These are phyloP conservation scores for Terebella lapidaria DNA, from an alignment of 2,888 invertebrate species.

Conservation along the genomic window DNA sequence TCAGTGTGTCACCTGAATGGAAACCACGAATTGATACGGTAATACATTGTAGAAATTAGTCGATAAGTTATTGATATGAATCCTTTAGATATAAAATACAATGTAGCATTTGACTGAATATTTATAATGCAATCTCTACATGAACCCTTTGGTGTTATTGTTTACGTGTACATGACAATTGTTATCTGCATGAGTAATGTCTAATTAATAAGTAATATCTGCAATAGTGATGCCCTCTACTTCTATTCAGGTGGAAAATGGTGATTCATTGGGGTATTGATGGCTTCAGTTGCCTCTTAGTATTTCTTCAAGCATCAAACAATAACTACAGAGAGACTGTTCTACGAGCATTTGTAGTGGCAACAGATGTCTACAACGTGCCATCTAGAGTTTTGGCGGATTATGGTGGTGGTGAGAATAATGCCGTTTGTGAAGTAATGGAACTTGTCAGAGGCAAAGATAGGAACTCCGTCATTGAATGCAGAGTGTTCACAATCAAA, in stretches of 20 bases:
- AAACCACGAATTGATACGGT: too few relatives aligned
- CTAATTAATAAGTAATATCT: too few relatives aligned
- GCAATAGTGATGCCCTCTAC: too few relatives aligned
- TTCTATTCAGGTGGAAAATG: constrained; percentile 3
- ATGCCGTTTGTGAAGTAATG: background rate
- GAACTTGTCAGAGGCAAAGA: background rate
- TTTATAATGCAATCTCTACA: too few relatives aligned
- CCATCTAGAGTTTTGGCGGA: constrained; percentile 6
- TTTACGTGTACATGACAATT: too few relatives aligned
- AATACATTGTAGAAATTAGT: too few relatives aligned
- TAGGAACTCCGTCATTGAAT: background rate
- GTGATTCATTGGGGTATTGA: constrained; percentile 8
- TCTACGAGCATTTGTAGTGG: background rate
- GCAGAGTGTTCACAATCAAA: constrained; percentile 7
- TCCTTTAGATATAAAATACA: too few relatives aligned
- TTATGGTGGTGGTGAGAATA: constrained; percentile 9
- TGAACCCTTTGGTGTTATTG: too few relatives aligned
- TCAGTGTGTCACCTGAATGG: too few relatives aligned
- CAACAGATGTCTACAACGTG: background rate
- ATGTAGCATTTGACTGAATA: too few relatives aligned
- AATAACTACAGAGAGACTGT: constrained; percentile 4
- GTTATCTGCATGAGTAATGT: too few relatives aligned
- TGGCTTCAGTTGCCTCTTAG: background rate
- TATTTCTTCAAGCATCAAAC: background rate
- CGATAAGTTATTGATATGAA: too few relatives aligned